These are phyloP conservation scores for Poicephalus meyeri DNA, from an alignment of 2,113 vertebrate species.

Conservation along the genomic window DNA sequence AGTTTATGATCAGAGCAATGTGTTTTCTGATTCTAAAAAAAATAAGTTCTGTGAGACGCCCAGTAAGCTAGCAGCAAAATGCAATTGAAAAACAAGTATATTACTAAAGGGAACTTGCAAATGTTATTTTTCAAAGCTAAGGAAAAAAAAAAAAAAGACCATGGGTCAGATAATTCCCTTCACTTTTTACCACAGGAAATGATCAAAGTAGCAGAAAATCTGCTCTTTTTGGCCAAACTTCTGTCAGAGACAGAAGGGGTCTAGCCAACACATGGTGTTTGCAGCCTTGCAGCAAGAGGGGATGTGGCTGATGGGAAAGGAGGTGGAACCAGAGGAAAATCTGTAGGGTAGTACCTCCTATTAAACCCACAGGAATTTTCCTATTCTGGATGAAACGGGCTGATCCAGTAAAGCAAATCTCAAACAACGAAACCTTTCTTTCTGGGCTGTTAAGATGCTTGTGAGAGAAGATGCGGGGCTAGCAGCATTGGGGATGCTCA, in stretches of 20 bases:
- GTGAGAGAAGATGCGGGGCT: neutral
- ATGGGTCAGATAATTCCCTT: conserved; percentile 66
- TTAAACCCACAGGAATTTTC: conserved; percentile 66
- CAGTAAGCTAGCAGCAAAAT: conserved; percentile 6
- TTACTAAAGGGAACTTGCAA: conserved; percentile 23
- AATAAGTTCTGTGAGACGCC: neutral
- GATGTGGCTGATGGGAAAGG: conserved; percentile 64
- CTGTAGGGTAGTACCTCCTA: conserved; percentile 51
- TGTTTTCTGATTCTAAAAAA: neutral
- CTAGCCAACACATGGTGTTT: conserved; percentile 63
- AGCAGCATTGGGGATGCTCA: neutral
- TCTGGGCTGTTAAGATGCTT: neutral
- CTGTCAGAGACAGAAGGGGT: conserved; percentile 64
- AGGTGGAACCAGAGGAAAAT: conserved; percentile 59
- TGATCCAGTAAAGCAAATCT: conserved; percentile 9
- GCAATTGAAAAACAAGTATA: neutral
- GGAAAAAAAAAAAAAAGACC: conserved; percentile 20
- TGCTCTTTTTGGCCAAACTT: conserved; percentile 71
- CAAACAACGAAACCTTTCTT: neutral
- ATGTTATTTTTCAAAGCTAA: conserved; percentile 63
- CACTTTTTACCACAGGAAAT: conserved; percentile 72
- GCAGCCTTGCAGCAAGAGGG: conserved; percentile 49
- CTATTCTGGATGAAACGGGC: conserved; percentile 35
- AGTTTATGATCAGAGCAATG: neutral
- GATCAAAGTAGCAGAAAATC: conserved; percentile 73